Base-by-base conservation (phyloP, 2,888 invertebrate species). In the Caenorhabditis doughertyi region DNA sequence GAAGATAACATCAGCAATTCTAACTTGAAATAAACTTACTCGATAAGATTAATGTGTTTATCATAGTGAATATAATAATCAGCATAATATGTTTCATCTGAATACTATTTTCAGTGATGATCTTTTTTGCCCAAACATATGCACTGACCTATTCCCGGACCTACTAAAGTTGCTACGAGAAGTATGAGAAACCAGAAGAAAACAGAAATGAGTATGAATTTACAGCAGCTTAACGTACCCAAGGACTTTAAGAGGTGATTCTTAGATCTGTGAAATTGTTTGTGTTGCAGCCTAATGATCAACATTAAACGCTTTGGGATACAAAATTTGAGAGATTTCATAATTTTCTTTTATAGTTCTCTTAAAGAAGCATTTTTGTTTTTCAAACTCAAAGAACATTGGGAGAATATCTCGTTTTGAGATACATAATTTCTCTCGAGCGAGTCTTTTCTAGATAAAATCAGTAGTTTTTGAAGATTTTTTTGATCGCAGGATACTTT, bases 21-120 rank as follows among this genome's bases (percentile, higher is more conserved):
- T n/a, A n/a, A n/a, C n/a, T n/a, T 47, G 18, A 18, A 18, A 3
- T 3, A 3, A 11, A 47, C 44, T 2, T 3, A 72, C 72, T 42
- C 53, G 18, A 53, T 53, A n/a, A 25, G 62, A 3, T 53, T 53
- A 1, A 72, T 21, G 29, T 62, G 62, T 0, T 11, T n/a, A 53
- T 72, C 72, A 3, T 39, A 53, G 25, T 72, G 72, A 16, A 72
- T n/a, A n/a, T 39, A 13, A 42, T 25, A n/a, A 13, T 25, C 25
- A 1, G 44, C n/a, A 18, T 47, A 47, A 47, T 47, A 47, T 18
- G 18, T 13, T 18, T 18, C 3, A 7, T 60, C 60, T 72, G 51
- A 62, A 62, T 21, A 47, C 2, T 18, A 5, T 47, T 13, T 47
- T 47, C 4, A 11, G 18, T 18, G 18, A 13, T 18, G 44, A 47